Evolutionary conservation across 1,140 invertebrate species (phyloP).

Genomic region (Eurosta solidaginis): DNA sequence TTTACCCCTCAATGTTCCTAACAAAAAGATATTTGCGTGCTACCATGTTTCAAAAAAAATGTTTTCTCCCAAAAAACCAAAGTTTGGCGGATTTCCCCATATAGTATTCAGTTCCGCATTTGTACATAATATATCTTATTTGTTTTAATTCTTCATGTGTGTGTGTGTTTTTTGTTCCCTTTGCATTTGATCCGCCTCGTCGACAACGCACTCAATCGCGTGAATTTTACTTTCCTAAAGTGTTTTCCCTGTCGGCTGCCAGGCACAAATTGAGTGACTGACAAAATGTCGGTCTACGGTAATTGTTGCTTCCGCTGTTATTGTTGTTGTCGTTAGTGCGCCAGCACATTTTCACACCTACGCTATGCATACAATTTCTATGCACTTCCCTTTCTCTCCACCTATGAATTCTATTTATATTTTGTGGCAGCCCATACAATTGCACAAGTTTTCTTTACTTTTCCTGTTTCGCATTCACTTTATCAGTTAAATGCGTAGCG

Average conservation of each 20-base stretch:
- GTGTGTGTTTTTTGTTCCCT: neutral
- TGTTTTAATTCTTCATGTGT: neutral
- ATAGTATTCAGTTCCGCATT: too few relatives aligned
- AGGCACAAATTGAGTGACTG: neutral
- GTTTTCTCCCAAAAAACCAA: too few relatives aligned
- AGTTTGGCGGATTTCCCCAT: too few relatives aligned
- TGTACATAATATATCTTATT: neutral
- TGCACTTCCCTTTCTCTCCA: too few relatives aligned
- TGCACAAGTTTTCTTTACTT: neutral
- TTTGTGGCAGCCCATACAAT: neutral
- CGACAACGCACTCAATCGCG: constrained; percentile 8
- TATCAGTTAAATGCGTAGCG: neutral
- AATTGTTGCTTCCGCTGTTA: neutral
- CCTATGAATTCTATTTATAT: neutral
- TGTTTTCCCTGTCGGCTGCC: neutral
- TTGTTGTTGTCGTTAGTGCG: neutral
- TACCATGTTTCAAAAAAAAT: too few relatives aligned
- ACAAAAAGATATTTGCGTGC: too few relatives aligned
- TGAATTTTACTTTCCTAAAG: neutral
- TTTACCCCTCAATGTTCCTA: too few relatives aligned
- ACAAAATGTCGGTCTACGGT: neutral
- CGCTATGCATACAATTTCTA: neutral
- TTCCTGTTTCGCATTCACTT: neutral
- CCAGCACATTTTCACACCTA: neutral
- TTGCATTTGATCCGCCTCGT: neutral